A percentile compares a stretch with the other conserved stretches of the same genome.
Evolutionary conservation across 2,113 vertebrate species (phyloP).

Genomic region (Campylorhamphus procurvoides): DNA sequence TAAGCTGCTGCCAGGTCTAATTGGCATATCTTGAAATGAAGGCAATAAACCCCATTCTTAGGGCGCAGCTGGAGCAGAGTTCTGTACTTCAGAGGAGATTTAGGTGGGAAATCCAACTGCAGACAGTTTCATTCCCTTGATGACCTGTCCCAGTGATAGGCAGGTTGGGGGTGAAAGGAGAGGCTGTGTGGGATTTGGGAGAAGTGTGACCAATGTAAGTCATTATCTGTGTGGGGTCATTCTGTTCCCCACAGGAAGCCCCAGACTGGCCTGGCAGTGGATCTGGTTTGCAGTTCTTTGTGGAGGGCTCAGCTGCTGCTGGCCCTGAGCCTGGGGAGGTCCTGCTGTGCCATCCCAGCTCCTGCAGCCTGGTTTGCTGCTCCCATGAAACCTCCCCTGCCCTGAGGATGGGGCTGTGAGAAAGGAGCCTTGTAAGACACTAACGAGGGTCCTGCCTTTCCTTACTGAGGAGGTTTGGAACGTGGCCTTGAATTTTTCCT

Average conservation of each 20-base stretch:
- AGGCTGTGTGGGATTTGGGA: not conserved
- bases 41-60: not conserved
- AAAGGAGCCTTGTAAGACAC: not conserved
- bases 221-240: not conserved
- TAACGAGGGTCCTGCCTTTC: not conserved
- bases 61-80: not conserved
- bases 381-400: not conserved
- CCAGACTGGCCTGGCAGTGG: not conserved
- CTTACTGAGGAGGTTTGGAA: not conserved
- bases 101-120: not conserved
- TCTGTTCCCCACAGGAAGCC: not conserved
- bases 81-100: not conserved
- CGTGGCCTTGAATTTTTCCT: not conserved
- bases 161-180: not conserved
- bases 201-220: not conserved
- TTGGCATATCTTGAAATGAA: not conserved
- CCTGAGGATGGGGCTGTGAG: not conserved
- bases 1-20: not conserved
- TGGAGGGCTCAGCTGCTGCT: not conserved
- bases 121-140: not conserved
- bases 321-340: not conserved
- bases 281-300: not conserved
- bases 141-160: not conserved
- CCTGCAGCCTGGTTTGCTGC: not conserved
- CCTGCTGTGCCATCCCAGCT: not conserved